Percentiles rank a stretch among this genome's conserved stretches.
These are phyloP conservation scores for Caenorhabditis latens DNA, from an alignment of 1,140 invertebrate genomes.

Conservation along the genomic window DNA sequence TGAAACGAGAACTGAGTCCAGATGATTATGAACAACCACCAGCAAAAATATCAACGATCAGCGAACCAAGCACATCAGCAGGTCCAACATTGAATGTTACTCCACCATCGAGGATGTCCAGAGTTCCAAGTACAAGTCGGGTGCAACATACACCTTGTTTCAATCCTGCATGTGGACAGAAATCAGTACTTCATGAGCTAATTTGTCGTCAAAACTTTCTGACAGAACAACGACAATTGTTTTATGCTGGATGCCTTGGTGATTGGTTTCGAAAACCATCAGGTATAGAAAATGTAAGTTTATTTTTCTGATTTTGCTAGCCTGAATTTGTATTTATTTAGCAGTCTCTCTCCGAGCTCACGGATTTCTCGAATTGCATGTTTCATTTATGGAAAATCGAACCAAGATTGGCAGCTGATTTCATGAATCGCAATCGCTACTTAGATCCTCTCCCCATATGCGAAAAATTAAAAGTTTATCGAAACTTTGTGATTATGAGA, in stretches of 20 bases:
- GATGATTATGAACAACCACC: slow-evolving; percentile 12
- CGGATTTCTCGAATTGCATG: slow-evolving; percentile 66
- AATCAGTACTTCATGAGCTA: slow-evolving; percentile 39
- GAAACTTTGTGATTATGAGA: slow-evolving; percentile 64
- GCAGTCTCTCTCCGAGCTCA: slow-evolving; percentile 64
- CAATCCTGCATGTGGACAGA: slow-evolving; percentile 15
- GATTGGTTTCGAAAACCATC: slow-evolving; percentile 57
- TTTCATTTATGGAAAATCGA: slow-evolving; percentile 67
- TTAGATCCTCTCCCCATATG: background rate
- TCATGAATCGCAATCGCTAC: slow-evolving; percentile 57
- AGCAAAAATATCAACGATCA: background rate
- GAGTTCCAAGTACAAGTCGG: background rate
- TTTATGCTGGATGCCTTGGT: slow-evolving; percentile 51
- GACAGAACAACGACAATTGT: slow-evolving; percentile 11
- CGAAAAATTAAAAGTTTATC: slow-evolving; percentile 59
- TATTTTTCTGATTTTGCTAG: background rate
- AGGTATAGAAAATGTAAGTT: slow-evolving; percentile 24
- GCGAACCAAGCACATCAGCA: background rate
- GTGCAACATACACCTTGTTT: background rate
- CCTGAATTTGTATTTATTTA: slow-evolving; percentile 5
- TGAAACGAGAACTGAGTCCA: slow-evolving; percentile 68
- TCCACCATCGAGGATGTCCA: background rate
- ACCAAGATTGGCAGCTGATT: slow-evolving; percentile 63
- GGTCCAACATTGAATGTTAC: background rate
- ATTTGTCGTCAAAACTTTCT: slow-evolving; percentile 45